phyloP scores from a whole-genome alignment of 1,140 invertebrate species.

The Drosophila tropicalis region DNA sequence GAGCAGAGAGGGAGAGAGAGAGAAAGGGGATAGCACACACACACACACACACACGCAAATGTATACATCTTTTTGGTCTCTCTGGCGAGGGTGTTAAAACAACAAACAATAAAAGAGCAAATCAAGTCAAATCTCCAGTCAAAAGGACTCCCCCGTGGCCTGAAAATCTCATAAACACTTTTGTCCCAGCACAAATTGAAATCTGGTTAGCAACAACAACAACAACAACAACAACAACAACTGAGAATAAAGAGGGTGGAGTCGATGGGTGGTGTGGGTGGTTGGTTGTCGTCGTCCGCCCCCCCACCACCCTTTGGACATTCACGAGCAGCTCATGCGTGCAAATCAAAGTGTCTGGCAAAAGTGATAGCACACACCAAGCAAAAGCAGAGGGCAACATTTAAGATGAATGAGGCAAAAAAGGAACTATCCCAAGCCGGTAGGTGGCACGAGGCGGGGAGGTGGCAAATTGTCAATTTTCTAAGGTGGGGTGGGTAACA shows the following conservation, averaged over 20 bases:
- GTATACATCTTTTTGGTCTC: not conserved
- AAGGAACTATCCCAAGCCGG: not conserved
- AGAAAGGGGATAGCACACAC: constrained; percentile 1
- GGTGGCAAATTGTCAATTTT: no score
- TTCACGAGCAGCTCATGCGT: constrained; percentile 59
- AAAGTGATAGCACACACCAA: constrained; percentile 27
- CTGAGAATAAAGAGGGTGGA: constrained; percentile 12
- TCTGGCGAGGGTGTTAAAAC: constrained; percentile 49
- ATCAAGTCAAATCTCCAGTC: constrained; percentile 36
- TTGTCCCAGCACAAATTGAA: constrained; percentile 75
- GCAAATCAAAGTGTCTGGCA: constrained; percentile 60
- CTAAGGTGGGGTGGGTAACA: no score
- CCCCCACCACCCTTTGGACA: constrained; percentile 22
- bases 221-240: constrained; percentile 31
- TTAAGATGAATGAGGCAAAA: constrained; percentile 6
- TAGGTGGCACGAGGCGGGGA: not conserved
- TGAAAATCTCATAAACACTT: constrained; percentile 80
- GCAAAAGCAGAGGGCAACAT: constrained; percentile 36
- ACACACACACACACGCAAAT: constrained; percentile 21
- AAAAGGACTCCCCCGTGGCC: constrained; percentile 55
- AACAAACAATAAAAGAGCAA: constrained; percentile 32
- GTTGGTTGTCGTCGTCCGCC: not conserved
- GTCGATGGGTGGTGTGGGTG: constrained; percentile 18
- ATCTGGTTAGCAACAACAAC: constrained; percentile 67
- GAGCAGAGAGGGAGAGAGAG: constrained; percentile 13